phyloP scores from a whole-genome alignment of 2,888 invertebrate genomes.

The Pyrrhia umbra region DNA sequence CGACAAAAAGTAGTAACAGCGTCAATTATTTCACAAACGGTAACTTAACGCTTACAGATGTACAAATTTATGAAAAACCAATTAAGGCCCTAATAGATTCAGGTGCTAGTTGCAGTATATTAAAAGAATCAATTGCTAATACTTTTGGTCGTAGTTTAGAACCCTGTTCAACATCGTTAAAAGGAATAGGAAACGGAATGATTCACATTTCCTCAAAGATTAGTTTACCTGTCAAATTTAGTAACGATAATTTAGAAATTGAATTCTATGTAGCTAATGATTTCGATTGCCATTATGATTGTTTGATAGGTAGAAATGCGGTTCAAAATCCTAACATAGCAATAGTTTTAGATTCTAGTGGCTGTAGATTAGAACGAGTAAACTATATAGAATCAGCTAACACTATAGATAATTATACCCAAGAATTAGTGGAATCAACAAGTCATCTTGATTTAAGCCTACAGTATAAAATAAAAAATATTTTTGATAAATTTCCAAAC shows the following conservation, averaged over 20 bases:
- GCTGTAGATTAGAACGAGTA: background rate
- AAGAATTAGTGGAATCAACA: too few species aligned
- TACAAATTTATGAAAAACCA: constrained; percentile 1
- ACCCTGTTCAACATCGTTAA: constrained; percentile 5
- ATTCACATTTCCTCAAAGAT: background rate
- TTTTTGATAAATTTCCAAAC: too few species aligned
- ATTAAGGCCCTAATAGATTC: constrained; percentile 5
- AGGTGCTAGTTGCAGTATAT: constrained; percentile 10
- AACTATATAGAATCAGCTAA: background rate
- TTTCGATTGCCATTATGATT: too few species aligned
- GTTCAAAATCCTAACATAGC: too few species aligned
- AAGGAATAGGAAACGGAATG: constrained; percentile 11
- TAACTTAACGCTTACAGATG: constrained; percentile 11
- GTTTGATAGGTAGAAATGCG: too few species aligned
- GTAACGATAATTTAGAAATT: background rate
- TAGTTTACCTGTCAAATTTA: constrained; percentile 6
- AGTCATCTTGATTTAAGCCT: too few species aligned
- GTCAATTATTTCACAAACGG: constrained; percentile 9
- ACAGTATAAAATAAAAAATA: too few species aligned
- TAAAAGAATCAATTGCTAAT: constrained; percentile 4
- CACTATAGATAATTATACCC: too few species aligned
- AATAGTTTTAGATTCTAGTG: background rate
- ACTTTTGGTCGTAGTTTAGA: constrained; percentile 5
- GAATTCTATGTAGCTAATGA: background rate
- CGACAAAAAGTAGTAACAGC: background rate